phyloP scores from a whole-genome alignment of 2,888 invertebrate species.

The Leptopterna dolabrata region DNA sequence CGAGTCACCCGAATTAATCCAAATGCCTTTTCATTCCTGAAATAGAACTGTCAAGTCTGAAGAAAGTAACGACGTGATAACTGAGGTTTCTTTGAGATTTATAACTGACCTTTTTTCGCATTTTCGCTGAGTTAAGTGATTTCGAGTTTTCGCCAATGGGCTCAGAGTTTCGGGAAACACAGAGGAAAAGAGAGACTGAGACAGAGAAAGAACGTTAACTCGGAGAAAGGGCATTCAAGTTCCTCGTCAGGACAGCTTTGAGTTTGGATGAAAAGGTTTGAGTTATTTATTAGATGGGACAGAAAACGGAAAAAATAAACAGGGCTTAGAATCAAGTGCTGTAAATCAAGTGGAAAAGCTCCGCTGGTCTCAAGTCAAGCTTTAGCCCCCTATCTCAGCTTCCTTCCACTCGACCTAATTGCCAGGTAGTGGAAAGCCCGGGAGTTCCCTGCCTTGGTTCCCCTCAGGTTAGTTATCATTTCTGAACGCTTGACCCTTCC shows the following conservation, averaged over 20 bases:
- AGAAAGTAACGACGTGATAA: background rate
- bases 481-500: constrained; percentile 16
- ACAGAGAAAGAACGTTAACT: background rate
- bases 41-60: background rate
- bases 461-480: constrained; percentile 14
- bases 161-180: background rate
- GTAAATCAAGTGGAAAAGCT: constrained; percentile 48
- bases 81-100: background rate
- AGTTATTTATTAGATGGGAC: constrained; percentile 48
- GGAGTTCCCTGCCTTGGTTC: background rate
- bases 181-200: background rate
- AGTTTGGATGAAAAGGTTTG: constrained; percentile 45
- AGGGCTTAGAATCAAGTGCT: constrained; percentile 44
- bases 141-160: background rate
- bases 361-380: constrained; percentile 35
- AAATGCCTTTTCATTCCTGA: background rate
- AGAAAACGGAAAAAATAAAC: constrained; percentile 42
- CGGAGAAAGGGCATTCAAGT: constrained; percentile 17
- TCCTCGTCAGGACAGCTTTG: constrained; percentile 26
- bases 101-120: background rate
- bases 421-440: constrained; percentile 40
- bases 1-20: background rate
- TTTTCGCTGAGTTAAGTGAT: constrained; percentile 12
- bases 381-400: background rate
- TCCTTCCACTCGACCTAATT: constrained; percentile 49